A percentile compares a stretch with the other conserved stretches of the same genome.
These are phyloP conservation scores for Syrmaticus mikado DNA, from an alignment of 2,113 vertebrate genomes.

Conservation along the genomic window DNA sequence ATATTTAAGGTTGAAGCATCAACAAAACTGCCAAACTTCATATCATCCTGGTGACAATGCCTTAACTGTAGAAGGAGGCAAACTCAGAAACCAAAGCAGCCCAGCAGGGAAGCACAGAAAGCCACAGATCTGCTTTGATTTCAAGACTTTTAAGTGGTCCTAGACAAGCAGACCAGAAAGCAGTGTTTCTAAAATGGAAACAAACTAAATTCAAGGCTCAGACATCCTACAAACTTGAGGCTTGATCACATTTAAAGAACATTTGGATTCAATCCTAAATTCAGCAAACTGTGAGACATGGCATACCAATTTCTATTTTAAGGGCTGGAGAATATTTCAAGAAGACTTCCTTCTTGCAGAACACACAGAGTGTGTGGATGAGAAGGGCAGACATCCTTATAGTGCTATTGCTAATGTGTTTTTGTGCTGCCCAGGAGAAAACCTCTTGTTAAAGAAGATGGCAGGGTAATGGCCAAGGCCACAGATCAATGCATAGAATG, in stretches of 20 bases:
- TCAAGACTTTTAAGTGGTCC: background rate
- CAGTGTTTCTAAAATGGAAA: background rate
- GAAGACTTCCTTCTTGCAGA: background rate
- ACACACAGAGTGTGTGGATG: background rate
- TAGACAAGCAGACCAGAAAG: background rate
- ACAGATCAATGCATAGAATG: background rate
- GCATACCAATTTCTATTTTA: background rate
- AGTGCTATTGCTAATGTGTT: background rate
- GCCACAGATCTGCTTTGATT: background rate
- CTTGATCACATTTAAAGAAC: background rate
- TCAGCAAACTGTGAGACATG: background rate
- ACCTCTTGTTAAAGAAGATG: background rate
- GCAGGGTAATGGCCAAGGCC: background rate
- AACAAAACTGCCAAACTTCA: background rate
- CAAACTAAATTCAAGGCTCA: background rate
- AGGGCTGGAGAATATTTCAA: background rate
- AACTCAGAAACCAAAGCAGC: constrained; percentile 24
- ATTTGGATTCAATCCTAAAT: background rate
- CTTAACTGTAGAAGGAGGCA: background rate
- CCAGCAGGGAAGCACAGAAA: background rate
- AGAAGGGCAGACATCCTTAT: background rate
- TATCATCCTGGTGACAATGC: background rate
- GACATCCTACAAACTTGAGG: background rate
- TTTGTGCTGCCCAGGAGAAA: background rate
- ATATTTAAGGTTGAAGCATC: background rate